Evolutionary conservation across 2,113 vertebrate species (phyloP).

Genomic region (Podiceps cristatus): DNA sequence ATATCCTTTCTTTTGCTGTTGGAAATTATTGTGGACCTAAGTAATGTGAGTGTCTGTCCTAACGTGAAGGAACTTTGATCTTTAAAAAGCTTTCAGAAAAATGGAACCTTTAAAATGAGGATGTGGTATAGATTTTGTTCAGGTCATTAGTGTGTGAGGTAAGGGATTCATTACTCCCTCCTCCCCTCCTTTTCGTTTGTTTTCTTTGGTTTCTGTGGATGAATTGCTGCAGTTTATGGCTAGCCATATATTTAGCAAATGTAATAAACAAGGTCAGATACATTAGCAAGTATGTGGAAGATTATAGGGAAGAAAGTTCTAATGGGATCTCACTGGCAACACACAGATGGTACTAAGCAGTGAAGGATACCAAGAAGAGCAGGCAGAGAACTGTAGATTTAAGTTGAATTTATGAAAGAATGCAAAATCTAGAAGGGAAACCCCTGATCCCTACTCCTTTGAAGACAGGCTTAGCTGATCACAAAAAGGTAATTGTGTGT

Average conservation of each 20-base stretch:
- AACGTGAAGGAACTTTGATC: background rate
- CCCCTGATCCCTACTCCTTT: background rate
- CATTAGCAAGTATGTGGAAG: background rate
- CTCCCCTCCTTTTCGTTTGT: background rate
- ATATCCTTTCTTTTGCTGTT: background rate
- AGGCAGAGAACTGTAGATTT: background rate
- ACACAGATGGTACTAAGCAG: background rate
- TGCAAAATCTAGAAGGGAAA: background rate
- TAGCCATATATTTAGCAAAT: background rate
- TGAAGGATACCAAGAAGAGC: background rate
- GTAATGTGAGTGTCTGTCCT: background rate
- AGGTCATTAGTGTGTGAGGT: background rate
- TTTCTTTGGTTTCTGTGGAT: background rate
- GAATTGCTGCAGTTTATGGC: background rate
- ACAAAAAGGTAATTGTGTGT: background rate
- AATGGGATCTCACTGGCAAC: background rate
- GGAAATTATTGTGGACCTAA: background rate
- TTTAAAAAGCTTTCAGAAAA: slow-evolving; percentile 6
- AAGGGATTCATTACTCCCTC: background rate
- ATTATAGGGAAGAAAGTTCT: background rate
- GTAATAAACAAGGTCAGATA: background rate
- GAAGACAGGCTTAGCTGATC: background rate
- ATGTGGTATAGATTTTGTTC: background rate
- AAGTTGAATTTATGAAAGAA: background rate
- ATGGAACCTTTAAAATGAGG: background rate